A percentile compares a stretch with the other conserved stretches of the same genome.
These are phyloP conservation scores for Pyrrhura leucotis DNA, from an alignment of 2,797 vertebrate genomes.

Conservation along the genomic window DNA sequence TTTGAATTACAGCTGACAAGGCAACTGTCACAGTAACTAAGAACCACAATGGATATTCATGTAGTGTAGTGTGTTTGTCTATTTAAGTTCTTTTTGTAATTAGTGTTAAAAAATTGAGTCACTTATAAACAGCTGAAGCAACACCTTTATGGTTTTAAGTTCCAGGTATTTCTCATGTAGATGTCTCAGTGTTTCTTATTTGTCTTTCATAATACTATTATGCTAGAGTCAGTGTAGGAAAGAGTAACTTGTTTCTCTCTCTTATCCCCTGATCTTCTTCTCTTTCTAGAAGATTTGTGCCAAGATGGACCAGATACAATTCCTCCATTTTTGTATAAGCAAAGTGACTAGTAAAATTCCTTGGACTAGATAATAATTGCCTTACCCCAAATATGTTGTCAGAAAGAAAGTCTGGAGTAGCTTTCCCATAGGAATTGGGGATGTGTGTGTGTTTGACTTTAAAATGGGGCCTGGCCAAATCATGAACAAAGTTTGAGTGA, in stretches of 20 bases:
- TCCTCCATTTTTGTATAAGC: neutral
- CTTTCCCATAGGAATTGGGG: neutral
- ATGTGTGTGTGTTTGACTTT: neutral
- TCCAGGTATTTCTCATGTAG: neutral
- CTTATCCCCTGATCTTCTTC: neutral
- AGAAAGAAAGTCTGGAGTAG: neutral
- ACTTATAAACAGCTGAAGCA: neutral
- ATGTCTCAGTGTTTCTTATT: neutral
- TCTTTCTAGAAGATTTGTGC: neutral
- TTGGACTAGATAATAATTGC: neutral
- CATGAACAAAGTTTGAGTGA: neutral
- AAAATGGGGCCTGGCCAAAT: neutral
- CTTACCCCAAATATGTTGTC: neutral
- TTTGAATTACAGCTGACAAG: neutral
- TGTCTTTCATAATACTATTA: neutral
- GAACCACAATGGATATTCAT: neutral
- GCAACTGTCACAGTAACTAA: neutral
- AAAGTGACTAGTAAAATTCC: neutral
- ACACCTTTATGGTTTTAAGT: neutral
- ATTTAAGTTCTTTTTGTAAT: neutral
- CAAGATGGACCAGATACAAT: neutral
- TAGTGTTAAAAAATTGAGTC: neutral
- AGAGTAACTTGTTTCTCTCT: neutral
- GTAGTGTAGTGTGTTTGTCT: neutral
- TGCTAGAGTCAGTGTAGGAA: neutral